phyloP scores from a whole-genome alignment of 2,888 invertebrate genomes.

The Mongoloraphidia duomilia region DNA sequence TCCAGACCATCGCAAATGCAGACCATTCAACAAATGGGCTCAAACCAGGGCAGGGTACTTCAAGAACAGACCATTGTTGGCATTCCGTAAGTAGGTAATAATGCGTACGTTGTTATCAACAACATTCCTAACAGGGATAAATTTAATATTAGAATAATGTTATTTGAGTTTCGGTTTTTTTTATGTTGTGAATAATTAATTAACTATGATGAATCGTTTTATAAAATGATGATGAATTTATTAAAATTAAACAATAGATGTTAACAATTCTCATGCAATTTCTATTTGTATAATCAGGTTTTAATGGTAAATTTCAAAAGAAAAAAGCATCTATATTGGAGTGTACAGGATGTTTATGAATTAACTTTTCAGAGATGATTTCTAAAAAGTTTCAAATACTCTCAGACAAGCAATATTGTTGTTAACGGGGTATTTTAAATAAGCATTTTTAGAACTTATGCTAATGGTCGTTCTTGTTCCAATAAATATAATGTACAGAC shows the following conservation, averaged over 20 bases:
- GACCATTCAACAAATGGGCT: constrained; percentile 7
- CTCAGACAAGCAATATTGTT: no score
- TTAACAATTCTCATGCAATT: constrained; percentile 2
- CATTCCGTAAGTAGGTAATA: not conserved
- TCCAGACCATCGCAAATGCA: constrained; percentile 5
- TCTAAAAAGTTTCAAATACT: no score
- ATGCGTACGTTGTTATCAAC: constrained; percentile 5
- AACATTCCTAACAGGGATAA: not conserved
- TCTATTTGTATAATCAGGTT: constrained; percentile 5
- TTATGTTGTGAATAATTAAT: constrained; percentile 9
- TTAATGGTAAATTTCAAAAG: constrained; percentile 5
- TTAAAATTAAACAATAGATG: constrained; percentile 1
- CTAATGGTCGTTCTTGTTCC: no score
- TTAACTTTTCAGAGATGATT: no score
- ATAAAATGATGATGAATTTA: constrained; percentile 1
- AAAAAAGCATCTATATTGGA: not conserved
- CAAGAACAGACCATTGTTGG: constrained; percentile 8
- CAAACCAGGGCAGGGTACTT: constrained; percentile 2
- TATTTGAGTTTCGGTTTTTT: constrained; percentile 3
- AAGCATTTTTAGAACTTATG: no score
- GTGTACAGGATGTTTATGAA: not conserved
- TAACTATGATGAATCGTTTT: constrained; percentile 12
- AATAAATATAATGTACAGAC: no score
- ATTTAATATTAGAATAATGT: constrained; percentile 3
- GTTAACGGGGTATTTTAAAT: no score